Evolutionary conservation across 1,140 invertebrate genomes (phyloP), one percentile per base, ranked within the genome.

Genomic region (Ectropis grisescens): DNA sequence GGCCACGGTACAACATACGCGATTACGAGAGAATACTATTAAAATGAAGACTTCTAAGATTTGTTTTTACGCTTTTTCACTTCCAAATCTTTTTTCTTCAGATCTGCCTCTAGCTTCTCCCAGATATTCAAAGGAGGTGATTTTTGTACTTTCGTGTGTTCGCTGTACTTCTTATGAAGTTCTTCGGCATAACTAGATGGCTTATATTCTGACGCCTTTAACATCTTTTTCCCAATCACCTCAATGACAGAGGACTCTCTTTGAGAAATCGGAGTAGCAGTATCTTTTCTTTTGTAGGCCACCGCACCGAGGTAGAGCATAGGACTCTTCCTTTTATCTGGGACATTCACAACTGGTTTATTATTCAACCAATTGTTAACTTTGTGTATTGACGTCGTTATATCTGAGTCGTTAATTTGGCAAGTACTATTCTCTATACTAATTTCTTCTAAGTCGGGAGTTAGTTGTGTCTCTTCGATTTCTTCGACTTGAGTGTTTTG

Each of bases 341-440:
- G 15, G 2, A 27, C 4, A 31, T 43, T 48, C 30, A 13, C 28
- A 25, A 41, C 41, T 1, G 28, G 22, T 22, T 49, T 37, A 28
- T 37, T 46, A n/a, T 50, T 32, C 0, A 75, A 36, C 70, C 70
- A 75, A 6, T 44, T 47, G n/a, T 56, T 47, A 0, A 75, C 70
- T 46, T 70, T 75, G 11, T 51, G 38, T 10, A 66, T 51, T 0
- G 65, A 69, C 13, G 53, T 31, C 22, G n/a, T n/a, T n/a, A n/a
- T n/a, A n/a, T n/a, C n/a, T n/a, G n/a, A n/a, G n/a, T n/a, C n/a
- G n/a, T n/a, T n/a, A n/a, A n/a, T n/a, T n/a, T n/a, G n/a, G n/a
- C n/a, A n/a, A n/a, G n/a, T n/a, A n/a, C n/a, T n/a, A n/a, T n/a
- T n/a, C n/a, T n/a, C n/a, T n/a, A n/a, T n/a, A n/a, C n/a, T n/a